Base-by-base conservation (phyloP, 1,140 invertebrate species). In the Hylaeus anthracinus region DNA sequence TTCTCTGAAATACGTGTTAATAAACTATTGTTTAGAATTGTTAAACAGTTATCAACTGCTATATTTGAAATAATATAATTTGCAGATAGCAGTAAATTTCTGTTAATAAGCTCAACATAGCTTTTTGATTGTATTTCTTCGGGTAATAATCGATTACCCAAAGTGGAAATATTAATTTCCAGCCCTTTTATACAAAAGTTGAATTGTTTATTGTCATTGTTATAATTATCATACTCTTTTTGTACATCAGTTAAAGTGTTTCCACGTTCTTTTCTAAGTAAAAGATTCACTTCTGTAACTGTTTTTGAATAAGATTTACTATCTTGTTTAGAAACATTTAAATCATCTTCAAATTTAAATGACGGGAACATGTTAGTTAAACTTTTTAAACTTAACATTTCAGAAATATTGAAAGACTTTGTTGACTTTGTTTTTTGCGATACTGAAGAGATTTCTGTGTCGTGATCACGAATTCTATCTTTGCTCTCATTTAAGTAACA, bases 401-500 rank as follows among this genome's bases (percentile, higher is more conserved):
- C 88, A 4, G 85, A 56, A 10, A 84, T 79, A 39, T 84, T 83
- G 2, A 83, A 79, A 15, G 78, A 87, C 41, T 85, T 90, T 1
- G n/a, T 69, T 10, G 26, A 45, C 53, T 58, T 79, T 48, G 12
- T 73, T 10, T 72, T 78, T 3, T 43, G 8, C 5, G 15, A 69
- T 73, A 55, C 66, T 37, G 51, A 71, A 75, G 39, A 79, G 10
- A 53, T 74, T 60, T 66, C 73, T 63, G 78, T 56, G 26, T 55
- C 53, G 12, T 61, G 41, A 66, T 58, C 63, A 15, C 43, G 71
- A 37, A 71, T 66, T 51, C 74, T 87, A 51, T 72, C 72, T 66
- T 67, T 80, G 5, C 83, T 66, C 1, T 90, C 90, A 1, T 87
- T 79, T 69, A 91, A 64, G 66, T 90, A 91, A 63, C 90, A 88